Percentiles rank a stretch among this genome's conserved stretches.
phyloP scores from a whole-genome alignment of 1,140 invertebrate species.

The Drosophila simulans region DNA sequence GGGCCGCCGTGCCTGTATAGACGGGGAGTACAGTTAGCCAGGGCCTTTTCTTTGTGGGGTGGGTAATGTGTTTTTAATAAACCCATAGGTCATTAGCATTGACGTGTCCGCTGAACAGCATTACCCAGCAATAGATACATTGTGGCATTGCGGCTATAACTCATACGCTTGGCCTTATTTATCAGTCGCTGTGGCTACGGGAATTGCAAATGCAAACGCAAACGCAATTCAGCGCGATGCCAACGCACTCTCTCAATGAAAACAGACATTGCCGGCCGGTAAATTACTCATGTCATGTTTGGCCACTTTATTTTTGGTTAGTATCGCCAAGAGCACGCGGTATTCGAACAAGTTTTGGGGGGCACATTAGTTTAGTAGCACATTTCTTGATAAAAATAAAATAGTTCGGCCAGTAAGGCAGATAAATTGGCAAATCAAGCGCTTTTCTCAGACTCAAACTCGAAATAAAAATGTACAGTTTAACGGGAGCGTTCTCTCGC shows the following conservation, averaged over 20 bases:
- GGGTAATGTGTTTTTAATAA: constrained; percentile 53
- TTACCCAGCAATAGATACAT: constrained; percentile 13
- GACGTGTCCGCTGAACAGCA: constrained; percentile 23
- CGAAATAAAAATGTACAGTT: constrained; percentile 79
- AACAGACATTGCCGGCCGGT: constrained; percentile 74
- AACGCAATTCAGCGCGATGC: constrained; percentile 8
- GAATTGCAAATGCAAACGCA: constrained; percentile 34
- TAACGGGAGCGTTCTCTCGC: constrained; percentile 44
- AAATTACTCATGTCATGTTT: constrained; percentile 39
- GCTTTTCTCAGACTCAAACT: constrained; percentile 65
- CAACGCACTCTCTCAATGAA: constrained; percentile 61
- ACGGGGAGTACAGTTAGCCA: constrained; percentile 59
- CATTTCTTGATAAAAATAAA: constrained; percentile 69
- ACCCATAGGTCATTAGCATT: constrained; percentile 55
- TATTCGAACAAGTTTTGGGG: constrained; percentile 3
- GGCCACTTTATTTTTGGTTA: constrained; percentile 18
- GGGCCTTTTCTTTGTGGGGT: constrained; percentile 1
- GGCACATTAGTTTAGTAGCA: too few species aligned
- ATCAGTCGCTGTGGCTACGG: not conserved
- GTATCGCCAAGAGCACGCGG: constrained; percentile 11
- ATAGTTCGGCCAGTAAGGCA: constrained; percentile 50
- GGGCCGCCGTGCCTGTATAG: constrained; percentile 17
- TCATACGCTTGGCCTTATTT: constrained; percentile 53
- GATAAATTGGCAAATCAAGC: constrained; percentile 73
- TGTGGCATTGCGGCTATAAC: constrained; percentile 3